Percentiles rank a stretch among this genome's conserved stretches.
Conservation (phyloP, 2,888 invertebrate genomes). For the Heliconius erato region DNA sequence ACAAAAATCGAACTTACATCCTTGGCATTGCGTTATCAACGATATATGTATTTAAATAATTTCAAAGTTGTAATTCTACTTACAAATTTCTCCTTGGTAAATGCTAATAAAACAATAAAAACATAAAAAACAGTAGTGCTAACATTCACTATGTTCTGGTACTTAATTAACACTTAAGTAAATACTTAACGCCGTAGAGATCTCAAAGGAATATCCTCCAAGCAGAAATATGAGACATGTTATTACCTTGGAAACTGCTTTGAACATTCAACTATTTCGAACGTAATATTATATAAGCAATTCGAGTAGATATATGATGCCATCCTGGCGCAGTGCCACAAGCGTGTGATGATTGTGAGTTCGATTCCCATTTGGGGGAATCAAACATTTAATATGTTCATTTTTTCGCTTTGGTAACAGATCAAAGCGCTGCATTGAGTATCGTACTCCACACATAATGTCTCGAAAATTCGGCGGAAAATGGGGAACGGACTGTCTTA, state of each 20-base stretch:
- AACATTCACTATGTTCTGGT: constrained; percentile 44
- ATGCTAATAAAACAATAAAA: not conserved
- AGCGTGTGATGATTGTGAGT: too few species aligned
- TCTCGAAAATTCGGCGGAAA: too few species aligned
- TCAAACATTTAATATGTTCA: too few species aligned
- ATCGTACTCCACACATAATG: too few species aligned
- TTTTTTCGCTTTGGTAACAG: too few species aligned
- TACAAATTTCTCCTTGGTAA: not conserved
- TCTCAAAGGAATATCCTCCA: constrained; percentile 46
- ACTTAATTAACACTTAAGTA: constrained; percentile 50
- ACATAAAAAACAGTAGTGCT: constrained; percentile 42
- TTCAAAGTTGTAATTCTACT: not conserved
- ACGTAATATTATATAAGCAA: not conserved
- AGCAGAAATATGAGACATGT: constrained; percentile 48
- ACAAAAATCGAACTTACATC: too few species aligned
- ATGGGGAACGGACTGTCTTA: too few species aligned
- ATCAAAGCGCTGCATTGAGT: too few species aligned
- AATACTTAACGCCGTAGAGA: constrained; percentile 45
- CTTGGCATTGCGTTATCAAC: not conserved
- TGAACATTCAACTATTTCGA: constrained; percentile 6
- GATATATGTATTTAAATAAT: not conserved
- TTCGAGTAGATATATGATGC: not conserved
- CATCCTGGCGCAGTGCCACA: too few species aligned
- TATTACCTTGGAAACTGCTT: constrained; percentile 20
- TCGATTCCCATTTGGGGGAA: too few species aligned